These are phyloP conservation scores for Brachionus rotundiformis DNA, from an alignment of 1,140 invertebrate species.

Conservation along the genomic window DNA sequence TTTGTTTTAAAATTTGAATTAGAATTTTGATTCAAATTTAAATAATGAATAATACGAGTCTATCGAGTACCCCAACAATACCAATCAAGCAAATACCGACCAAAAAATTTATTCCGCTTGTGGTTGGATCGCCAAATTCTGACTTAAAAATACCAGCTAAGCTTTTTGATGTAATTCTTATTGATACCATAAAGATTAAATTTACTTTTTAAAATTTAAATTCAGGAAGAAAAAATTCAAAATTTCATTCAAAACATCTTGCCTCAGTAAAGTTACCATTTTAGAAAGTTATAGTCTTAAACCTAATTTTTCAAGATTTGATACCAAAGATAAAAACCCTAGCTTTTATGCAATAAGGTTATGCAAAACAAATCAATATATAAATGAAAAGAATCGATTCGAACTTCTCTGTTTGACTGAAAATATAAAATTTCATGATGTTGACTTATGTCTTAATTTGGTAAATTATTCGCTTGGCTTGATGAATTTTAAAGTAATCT, in stretches of 20 bases:
- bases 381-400: conserved; percentile 43
- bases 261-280: background rate
- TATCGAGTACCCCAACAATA: conserved; percentile 36
- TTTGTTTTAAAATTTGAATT: too few species aligned
- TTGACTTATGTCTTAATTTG: conserved; percentile 49
- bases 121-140: background rate
- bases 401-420: background rate
- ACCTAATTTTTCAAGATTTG: too few species aligned
- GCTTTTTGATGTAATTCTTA: conserved; percentile 30
- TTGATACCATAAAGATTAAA: background rate
- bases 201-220: background rate
- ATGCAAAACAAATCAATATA: conserved; percentile 21
- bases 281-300: too few species aligned
- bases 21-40: too few species aligned
- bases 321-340: conserved; percentile 26
- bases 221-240: conserved; percentile 42
- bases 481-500: too few species aligned
- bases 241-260: conserved; percentile 44
- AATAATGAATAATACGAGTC: conserved; percentile 13
- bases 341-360: background rate
- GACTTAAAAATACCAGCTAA: conserved; percentile 30
- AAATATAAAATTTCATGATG: conserved; percentile 40
- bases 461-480: background rate
- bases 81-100: conserved; percentile 36
- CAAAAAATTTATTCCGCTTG: conserved; percentile 51